These are phyloP conservation scores for Clarias fuscus DNA, from an alignment of 2,797 vertebrate species.

Conservation along the genomic window DNA sequence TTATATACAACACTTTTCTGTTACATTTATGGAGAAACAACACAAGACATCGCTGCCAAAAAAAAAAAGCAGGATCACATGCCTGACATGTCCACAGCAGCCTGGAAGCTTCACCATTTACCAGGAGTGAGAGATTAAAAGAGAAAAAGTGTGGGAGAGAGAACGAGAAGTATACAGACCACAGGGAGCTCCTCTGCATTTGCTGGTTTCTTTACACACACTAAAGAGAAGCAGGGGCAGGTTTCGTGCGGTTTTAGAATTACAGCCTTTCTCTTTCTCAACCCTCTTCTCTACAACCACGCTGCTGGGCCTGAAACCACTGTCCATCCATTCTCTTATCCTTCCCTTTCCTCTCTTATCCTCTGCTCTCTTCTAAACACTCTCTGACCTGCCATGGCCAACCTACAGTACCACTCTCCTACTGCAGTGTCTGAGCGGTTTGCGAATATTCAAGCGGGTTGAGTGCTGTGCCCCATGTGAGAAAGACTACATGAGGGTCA, in stretches of 20 bases:
- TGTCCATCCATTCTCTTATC: not conserved
- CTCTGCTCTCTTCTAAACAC: not conserved
- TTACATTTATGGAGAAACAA: not conserved
- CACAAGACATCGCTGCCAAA: not conserved
- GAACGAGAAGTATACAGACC: slow-evolving; percentile 44
- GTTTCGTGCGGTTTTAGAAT: slow-evolving; percentile 51
- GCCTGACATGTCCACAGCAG: slow-evolving; percentile 17
- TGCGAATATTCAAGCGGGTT: not conserved
- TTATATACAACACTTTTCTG: slow-evolving; percentile 4
- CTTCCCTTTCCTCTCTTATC: not conserved
- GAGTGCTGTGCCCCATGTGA: not conserved
- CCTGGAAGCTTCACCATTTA: not conserved
- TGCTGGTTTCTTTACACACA: slow-evolving; percentile 31
- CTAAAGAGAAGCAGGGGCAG: slow-evolving; percentile 34
- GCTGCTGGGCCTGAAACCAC: slow-evolving; percentile 30
- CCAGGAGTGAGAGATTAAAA: slow-evolving; percentile 21
- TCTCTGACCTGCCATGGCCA: not conserved
- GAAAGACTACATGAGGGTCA: slow-evolving; percentile 16
- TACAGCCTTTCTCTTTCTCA: slow-evolving; percentile 34
- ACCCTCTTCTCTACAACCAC: slow-evolving; percentile 25
- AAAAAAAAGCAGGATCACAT: slow-evolving; percentile 42
- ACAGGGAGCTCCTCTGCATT: slow-evolving; percentile 14
- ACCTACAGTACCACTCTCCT: not conserved
- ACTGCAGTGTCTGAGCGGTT: not conserved
- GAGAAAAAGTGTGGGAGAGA: slow-evolving; percentile 24